Evolutionary conservation across 2,888 invertebrate genomes (phyloP), one percentile per base, ranked within the genome.

Genomic region (Magallana nippona): DNA sequence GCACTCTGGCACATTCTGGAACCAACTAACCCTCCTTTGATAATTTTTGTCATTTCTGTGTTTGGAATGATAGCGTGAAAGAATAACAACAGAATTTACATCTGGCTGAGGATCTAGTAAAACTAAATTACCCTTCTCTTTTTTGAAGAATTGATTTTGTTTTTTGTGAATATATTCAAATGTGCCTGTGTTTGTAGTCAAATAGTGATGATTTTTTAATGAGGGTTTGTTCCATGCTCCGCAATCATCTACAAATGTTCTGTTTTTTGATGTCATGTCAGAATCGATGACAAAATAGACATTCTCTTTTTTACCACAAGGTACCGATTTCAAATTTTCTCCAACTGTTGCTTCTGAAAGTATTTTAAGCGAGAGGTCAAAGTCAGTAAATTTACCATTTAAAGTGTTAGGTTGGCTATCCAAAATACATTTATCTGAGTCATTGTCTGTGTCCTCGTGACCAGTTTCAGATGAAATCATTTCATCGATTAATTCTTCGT

Each of bases 21-120:
- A 84, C 84, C 84, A 84, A 55, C 79, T 84, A 62, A 82, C 78
- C 15, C 58, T 62, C 8, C 57, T 71, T 80, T 84, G 82, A 56
- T 82, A 63, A 13, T 22, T 27, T 15, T 19, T 27, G n/a, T 81
- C 44, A 27, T 82, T 82, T 79, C 79, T 79, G n/a, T 63, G 58
- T 79, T 84, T 84, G 44, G 84, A 62, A 71, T 84, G 62, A 22
- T 84, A 84, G 10, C 84, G 44, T 55, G 79, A 19, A 27, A 83
- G 32, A 63, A 56, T 62, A 56, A 83, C 63, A 58, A 55, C 56
- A 57, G 32, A 57, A 56, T 19, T 22, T 57, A 60, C 60, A 55
- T 80, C n/a, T n/a, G n/a, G n/a, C n/a, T n/a, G n/a, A n/a, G n/a
- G n/a, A n/a, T n/a, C n/a, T n/a, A 80, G 22, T 83, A 32, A 19